Evolutionary conservation across 2,113 vertebrate species (phyloP), one percentile per base, ranked within the genome.

Genomic region (Marmota flaviventris): DNA sequence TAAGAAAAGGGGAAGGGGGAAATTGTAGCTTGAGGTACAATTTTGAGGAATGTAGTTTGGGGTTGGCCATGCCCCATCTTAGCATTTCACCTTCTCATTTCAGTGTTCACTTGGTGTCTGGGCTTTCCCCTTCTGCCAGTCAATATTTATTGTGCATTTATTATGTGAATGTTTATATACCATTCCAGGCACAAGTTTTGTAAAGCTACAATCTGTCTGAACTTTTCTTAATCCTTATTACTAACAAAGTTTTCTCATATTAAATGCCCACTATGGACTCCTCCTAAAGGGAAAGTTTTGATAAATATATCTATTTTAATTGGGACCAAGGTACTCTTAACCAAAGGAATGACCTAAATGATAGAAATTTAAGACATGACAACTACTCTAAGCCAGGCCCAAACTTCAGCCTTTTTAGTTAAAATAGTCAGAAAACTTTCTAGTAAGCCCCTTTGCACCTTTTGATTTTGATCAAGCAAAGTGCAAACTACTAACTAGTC

Each of bases 381-480:
- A 79, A 79, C 10, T 58, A 65, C 56, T 69, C 78, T 96, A 25
- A 91, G n/a, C 13, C 32, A 97, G 34, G 18, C 76, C 25, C 32
- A 37, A 85, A 58, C 51, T 65, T 82, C 12, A 83, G 42, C 16
- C 18, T 81, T 63, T 78, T 77, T 16, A 18, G 18, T 61, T 56
- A 24, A 93, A 91, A 88, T 73, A n/a, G 11, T 37, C 67, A 78
- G 53, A 89, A 82, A 61, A 89, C 1, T 89, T 91, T 73, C 51
- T 56, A 13, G 37, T n/a, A 67, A 53, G 34, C 1, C 37, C 13
- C 12, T 83, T 10, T 42, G 51, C 9, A 79, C 37, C n/a, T 95
- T 88, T 93, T 4, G 29, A 16, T 56, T 89, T 89, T 95, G n/a
- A 63, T 25, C 22, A 69, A 89, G 39, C 17, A 95, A 82, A 94